These are phyloP conservation scores for Ericerus pela DNA, from an alignment of 1,140 invertebrate species.

Conservation along the genomic window DNA sequence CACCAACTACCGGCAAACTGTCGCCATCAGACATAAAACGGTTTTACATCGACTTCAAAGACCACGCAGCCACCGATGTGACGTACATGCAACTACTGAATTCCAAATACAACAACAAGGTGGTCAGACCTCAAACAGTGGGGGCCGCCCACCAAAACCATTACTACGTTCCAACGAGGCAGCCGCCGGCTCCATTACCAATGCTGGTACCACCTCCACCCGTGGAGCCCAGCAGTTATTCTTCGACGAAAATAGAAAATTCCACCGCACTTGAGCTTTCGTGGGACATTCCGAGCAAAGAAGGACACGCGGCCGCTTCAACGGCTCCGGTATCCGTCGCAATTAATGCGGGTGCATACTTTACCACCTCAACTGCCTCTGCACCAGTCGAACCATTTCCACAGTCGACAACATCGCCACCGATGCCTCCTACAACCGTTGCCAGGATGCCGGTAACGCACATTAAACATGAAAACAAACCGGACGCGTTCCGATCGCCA, in stretches of 20 bases:
- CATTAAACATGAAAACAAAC: background rate
- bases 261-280: background rate
- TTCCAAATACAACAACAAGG: background rate
- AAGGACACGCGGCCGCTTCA: background rate
- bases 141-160: conserved; percentile 43
- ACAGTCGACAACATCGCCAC: too few species aligned
- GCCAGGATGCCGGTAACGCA: background rate
- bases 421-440: background rate
- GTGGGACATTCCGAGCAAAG: background rate
- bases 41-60: conserved; percentile 6
- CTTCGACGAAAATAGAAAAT: background rate
- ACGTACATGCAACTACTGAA: background rate
- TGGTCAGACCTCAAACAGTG: conserved; percentile 36
- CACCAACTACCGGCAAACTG: background rate
- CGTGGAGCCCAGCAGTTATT: background rate
- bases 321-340: background rate
- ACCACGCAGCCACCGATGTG: background rate
- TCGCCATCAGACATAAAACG: background rate
- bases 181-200: conserved; percentile 30
- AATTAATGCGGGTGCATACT: too few species aligned
- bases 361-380: too few species aligned
- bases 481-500: too few species aligned
- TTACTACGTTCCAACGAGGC: conserved; percentile 28
- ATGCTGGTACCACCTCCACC: conserved; percentile 13
- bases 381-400: too few species aligned